phyloP scores from a whole-genome alignment of 2,888 invertebrate species.

The Celastrina argiolus region DNA sequence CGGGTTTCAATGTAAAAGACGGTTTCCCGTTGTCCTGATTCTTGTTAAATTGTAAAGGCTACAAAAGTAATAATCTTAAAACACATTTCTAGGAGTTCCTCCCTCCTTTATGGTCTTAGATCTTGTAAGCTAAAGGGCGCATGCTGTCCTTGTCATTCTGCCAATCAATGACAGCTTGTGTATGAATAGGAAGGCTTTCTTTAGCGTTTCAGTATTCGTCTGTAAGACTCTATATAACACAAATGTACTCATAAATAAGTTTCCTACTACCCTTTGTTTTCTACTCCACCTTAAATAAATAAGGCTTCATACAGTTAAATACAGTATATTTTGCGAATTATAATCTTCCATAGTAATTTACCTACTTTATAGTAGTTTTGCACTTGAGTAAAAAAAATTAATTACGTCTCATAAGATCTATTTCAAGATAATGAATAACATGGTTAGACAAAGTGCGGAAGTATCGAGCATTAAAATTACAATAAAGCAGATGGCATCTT shows the following conservation, averaged over 20 bases:
- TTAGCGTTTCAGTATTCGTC: no score
- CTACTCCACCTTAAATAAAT: background rate
- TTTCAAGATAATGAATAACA: background rate
- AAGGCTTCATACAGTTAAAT: no score
- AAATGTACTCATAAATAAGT: no score
- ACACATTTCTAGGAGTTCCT: background rate
- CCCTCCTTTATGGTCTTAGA: background rate
- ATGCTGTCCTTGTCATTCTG: no score
- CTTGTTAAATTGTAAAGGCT: background rate
- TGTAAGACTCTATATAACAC: no score
- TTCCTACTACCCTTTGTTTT: background rate
- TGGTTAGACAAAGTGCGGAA: slow-evolving; percentile 5
- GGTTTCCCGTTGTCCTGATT: background rate
- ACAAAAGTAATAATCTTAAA: background rate
- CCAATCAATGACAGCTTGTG: no score
- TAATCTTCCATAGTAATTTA: no score
- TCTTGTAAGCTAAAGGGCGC: no score
- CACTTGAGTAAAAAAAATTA: no score
- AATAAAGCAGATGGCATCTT: slow-evolving; percentile 13
- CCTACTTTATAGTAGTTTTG: no score
- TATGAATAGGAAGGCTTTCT: no score
- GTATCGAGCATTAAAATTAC: background rate
- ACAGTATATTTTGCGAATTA: no score
- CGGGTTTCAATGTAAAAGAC: background rate
- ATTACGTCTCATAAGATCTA: background rate